These are phyloP conservation scores for Chloebia gouldiae DNA, from an alignment of 2,113 vertebrate genomes.

Conservation along the genomic window DNA sequence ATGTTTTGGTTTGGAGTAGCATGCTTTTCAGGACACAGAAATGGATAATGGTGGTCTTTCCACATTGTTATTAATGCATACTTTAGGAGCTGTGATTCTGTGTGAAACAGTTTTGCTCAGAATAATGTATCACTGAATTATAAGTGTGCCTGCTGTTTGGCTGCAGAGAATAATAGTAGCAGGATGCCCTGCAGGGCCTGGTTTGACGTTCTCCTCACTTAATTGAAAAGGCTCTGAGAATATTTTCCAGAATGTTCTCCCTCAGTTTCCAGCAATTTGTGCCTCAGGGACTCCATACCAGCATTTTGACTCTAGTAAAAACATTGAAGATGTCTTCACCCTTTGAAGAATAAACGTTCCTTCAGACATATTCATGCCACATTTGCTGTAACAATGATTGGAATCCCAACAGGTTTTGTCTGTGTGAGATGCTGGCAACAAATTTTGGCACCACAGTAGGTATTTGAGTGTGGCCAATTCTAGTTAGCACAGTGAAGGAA, in stretches of 20 bases:
- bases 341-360: neutral
- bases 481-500: neutral
- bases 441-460: neutral
- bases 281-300: conserved; percentile 14
- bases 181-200: neutral
- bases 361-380: neutral
- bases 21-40: neutral
- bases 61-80: neutral
- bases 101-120: neutral
- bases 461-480: neutral
- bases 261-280: conserved; percentile 8
- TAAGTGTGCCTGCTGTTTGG: conserved; percentile 37
- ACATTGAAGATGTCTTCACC: neutral
- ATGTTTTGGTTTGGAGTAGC: neutral
- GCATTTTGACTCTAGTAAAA: neutral
- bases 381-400: neutral
- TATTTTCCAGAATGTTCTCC: conserved; percentile 31
- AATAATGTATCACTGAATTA: neutral
- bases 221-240: conserved; percentile 34
- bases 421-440: neutral
- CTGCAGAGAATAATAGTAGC: conserved; percentile 53
- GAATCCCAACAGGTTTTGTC: neutral
- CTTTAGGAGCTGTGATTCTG: neutral
- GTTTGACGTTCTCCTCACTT: neutral
- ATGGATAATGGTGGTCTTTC: neutral